phyloP scores from a whole-genome alignment of 1,140 invertebrate genomes.

The Bombus cullumanus region DNA sequence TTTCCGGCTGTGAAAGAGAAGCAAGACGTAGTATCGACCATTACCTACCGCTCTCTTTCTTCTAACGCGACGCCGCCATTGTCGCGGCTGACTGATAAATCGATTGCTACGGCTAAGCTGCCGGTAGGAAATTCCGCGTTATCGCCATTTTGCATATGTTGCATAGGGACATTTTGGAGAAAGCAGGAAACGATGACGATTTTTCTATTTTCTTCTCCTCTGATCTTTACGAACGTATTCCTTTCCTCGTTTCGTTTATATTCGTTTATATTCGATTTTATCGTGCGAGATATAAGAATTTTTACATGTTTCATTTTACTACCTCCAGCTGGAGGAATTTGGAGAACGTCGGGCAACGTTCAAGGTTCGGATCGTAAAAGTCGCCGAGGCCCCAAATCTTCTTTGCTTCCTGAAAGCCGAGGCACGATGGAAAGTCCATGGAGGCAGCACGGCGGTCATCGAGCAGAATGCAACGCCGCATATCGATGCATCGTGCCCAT shows the following conservation, averaged over 20 bases:
- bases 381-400: neutral
- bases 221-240: neutral
- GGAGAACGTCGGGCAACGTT: neutral
- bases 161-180: neutral
- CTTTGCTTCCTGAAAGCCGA: constrained; percentile 4
- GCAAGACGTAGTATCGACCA: constrained; percentile 17
- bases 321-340: neutral
- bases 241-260: neutral
- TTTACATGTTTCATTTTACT: neutral
- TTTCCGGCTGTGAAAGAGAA: constrained; percentile 42
- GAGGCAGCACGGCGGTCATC: neutral
- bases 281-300: neutral
- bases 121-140: constrained; percentile 21
- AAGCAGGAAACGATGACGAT: neutral
- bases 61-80: constrained; percentile 29
- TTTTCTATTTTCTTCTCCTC: neutral
- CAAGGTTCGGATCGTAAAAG: neutral
- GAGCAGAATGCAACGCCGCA: constrained; percentile 12
- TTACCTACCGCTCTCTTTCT: constrained; percentile 7
- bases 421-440: neutral
- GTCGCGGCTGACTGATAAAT: constrained; percentile 27
- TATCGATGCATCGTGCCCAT: neutral
- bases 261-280: neutral
- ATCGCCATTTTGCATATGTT: neutral
- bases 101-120: constrained; percentile 1